Conservation (phyloP, 2,888 invertebrate genomes). For the Zelleria hepariella region DNA sequence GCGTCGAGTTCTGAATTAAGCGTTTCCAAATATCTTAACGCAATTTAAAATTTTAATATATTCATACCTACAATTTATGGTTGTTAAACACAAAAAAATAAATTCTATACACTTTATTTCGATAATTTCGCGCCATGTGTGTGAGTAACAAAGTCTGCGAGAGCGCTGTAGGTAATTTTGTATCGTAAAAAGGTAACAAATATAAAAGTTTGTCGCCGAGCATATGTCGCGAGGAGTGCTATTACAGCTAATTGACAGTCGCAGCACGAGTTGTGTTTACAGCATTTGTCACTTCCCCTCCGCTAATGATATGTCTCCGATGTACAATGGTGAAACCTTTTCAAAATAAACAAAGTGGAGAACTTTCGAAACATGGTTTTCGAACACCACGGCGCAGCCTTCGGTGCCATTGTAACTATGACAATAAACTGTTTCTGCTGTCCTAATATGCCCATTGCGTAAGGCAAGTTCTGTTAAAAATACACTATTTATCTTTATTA, state of each 20-base stretch:
- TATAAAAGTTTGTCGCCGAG: conserved; percentile 46
- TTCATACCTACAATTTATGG: not conserved
- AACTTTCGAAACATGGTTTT: conserved; percentile 16
- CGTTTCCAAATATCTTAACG: no score
- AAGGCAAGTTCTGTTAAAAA: not conserved
- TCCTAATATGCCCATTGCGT: not conserved
- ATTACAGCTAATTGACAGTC: conserved; percentile 62
- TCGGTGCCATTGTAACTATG: not conserved
- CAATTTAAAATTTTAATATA: not conserved
- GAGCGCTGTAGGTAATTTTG: conserved; percentile 39
- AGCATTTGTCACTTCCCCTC: conserved; percentile 62
- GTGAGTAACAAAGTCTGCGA: conserved; percentile 6
- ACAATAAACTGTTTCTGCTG: not conserved
- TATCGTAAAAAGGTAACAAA: conserved; percentile 54
- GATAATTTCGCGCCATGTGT: conserved; percentile 5
- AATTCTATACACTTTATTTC: conserved; percentile 4
- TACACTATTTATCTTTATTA: conserved; percentile 4
- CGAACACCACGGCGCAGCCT: conserved; percentile 3
- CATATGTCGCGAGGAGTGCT: conserved; percentile 53
- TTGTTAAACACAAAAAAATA: not conserved
- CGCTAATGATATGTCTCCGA: conserved; percentile 40
- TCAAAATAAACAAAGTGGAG: conserved; percentile 36
- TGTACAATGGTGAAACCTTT: conserved; percentile 30
- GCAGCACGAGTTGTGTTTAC: conserved; percentile 48
- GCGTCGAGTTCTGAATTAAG: no score